A percentile compares a stretch with the other conserved stretches of the same genome.
Evolutionary conservation across 2,888 invertebrate genomes (phyloP).

Genomic region (Scaptomyza tumidula): DNA sequence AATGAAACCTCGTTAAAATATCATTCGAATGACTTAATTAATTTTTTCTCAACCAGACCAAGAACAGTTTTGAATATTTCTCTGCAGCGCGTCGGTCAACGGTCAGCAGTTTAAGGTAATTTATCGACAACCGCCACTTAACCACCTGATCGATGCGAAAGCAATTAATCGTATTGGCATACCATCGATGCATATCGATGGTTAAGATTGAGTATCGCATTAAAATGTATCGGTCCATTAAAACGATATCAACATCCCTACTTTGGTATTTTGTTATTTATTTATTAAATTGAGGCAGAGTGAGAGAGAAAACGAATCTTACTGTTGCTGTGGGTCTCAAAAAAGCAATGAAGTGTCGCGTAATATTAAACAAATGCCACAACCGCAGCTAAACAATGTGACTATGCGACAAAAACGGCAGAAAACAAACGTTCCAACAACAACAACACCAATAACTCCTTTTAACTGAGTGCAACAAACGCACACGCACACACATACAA

Average conservation of each 20-base stretch:
- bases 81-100: neutral
- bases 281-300: constrained; percentile 34
- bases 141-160: neutral
- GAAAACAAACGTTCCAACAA: constrained; percentile 22
- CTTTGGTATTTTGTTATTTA: constrained; percentile 58
- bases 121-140: constrained; percentile 19
- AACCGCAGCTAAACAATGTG: constrained; percentile 38
- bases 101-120: neutral
- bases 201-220: constrained; percentile 10
- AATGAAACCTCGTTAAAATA: constrained; percentile 46
- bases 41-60: constrained; percentile 9
- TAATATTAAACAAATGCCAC: constrained; percentile 15
- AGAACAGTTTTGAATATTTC: constrained; percentile 17
- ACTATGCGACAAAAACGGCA: constrained; percentile 51
- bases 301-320: constrained; percentile 2
- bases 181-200: constrained; percentile 7
- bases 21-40: constrained; percentile 22
- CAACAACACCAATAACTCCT: constrained; percentile 27
- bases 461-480: constrained; percentile 24
- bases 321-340: constrained; percentile 11
- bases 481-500: constrained; percentile 6
- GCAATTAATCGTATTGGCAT: constrained; percentile 10
- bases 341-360: constrained; percentile 35
- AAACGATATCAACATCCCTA: constrained; percentile 45
- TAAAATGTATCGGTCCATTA: constrained; percentile 26